Base-by-base conservation (phyloP, 2,797 vertebrate species). In the Cirrhinus mrigala region DNA sequence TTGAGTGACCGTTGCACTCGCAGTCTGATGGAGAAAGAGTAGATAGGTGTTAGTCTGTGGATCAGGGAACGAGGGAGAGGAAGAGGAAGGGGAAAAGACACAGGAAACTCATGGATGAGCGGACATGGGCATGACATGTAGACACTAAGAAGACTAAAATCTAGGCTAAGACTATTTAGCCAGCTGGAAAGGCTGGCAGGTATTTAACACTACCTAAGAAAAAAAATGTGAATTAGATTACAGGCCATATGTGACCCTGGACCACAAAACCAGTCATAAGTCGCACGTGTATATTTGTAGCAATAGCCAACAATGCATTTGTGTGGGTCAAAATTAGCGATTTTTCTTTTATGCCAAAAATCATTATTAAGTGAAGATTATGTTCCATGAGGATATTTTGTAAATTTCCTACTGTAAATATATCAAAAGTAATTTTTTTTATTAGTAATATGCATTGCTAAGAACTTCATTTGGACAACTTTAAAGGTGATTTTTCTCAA, bases 1-100 rank as follows among this genome's bases (percentile, higher is more conserved):
- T 98, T 91, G 98, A 98, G 96, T 99, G 98, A 92, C 96, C 96
- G 83, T 98, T 97, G 95, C 98, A 99, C 95, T 98, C 97, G 69
- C 98, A 99, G 91, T 97, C 98, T 99, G 96, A 94, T 94, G 94
- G 95, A 91, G 93, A 71, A 33, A 77, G 80, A 83, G 83, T 62
- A 86, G 56, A 89, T 74, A 70, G 50, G 71, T 85, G 64, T 89
- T 88, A 89, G 76, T 85, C 66, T n/a, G 79, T 66, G 74, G 73
- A 48, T 37, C 58, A 66, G 44, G 3, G 46, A 16, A 52, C 46
- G 33, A n/a, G 71, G 48, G 52, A 44, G 66, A 46, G 66, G 48
- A 52, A 44, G 66, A 46, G 81, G 16, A 68, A 22, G 74, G 27
- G 64, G 62, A 11, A 52, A 60, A 58, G 46, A 50, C 79, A 83